Evolutionary conservation across 2,113 vertebrate genomes (phyloP).

Genomic region (Catagonus wagneri): DNA sequence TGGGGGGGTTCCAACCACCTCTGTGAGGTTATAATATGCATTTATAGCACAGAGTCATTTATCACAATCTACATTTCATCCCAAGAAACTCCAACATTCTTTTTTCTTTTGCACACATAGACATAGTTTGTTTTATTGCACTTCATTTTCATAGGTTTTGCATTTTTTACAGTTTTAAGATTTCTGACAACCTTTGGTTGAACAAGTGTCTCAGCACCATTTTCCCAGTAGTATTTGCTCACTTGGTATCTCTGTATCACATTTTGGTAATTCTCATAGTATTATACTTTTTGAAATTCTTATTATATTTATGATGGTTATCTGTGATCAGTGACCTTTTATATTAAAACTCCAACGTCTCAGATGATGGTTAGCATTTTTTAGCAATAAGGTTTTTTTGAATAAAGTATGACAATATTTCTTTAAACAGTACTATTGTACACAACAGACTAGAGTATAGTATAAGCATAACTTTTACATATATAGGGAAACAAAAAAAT

Average conservation of each 20-base stretch:
- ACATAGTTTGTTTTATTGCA: neutral
- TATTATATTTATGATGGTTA: neutral
- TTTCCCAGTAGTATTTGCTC: neutral
- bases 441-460: neutral
- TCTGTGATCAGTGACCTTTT: neutral
- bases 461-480: neutral
- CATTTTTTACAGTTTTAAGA: neutral
- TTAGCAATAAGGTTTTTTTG: neutral
- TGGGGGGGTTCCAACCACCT: neutral
- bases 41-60: neutral
- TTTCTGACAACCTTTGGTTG: neutral
- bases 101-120: accelerated
- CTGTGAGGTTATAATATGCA: neutral
- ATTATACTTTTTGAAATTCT: neutral
- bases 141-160: neutral
- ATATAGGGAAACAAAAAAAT: neutral
- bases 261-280: neutral
- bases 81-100: neutral
- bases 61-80: neutral
- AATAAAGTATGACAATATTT: neutral
- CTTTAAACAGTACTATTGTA: neutral
- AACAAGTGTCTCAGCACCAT: neutral
- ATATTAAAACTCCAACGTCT: neutral
- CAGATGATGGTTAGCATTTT: neutral
- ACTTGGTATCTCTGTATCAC: neutral